Percentiles rank a stretch among this genome's conserved stretches.
Evolutionary conservation across 1,140 invertebrate species (phyloP).

Genomic region (Macrotrachela quadricornifera): DNA sequence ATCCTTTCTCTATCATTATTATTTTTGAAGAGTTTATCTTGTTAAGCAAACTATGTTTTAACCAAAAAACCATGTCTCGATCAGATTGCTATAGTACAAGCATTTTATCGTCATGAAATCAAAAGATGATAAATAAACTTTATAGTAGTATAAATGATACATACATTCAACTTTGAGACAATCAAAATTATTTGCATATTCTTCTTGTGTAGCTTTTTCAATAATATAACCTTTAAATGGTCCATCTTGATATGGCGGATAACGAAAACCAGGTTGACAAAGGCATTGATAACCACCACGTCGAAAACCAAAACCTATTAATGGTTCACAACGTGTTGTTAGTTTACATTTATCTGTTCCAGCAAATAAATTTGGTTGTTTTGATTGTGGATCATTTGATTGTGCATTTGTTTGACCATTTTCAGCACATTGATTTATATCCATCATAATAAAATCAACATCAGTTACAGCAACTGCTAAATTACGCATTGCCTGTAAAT

Average conservation of each 20-base stretch:
- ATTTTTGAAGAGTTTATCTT: too few species aligned
- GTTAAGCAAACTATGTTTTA: too few species aligned
- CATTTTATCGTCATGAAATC: too few species aligned
- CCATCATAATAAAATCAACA: conserved; percentile 86
- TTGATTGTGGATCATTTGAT: conserved; percentile 55
- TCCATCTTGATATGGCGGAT: conserved; percentile 59
- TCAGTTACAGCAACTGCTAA: conserved; percentile 75
- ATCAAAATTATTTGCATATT: conserved; percentile 75
- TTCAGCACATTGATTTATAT: conserved; percentile 71
- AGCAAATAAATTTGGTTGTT: conserved; percentile 49
- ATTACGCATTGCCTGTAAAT: conserved; percentile 41
- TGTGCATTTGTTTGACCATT: neutral
- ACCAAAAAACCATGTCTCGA: too few species aligned
- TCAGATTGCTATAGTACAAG: too few species aligned
- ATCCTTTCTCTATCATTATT: too few species aligned
- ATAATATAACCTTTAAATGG: conserved; percentile 78
- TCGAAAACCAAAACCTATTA: conserved; percentile 71
- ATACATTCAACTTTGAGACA: conserved; percentile 75
- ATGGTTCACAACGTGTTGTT: conserved; percentile 86
- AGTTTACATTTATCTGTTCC: conserved; percentile 75
- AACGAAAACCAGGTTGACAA: conserved; percentile 63
- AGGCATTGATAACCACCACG: conserved; percentile 74
- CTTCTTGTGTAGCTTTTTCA: conserved; percentile 66
- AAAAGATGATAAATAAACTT: too few species aligned
- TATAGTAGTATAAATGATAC: too few species aligned